These are phyloP conservation scores for Neuroterus valhalla DNA, from an alignment of 1,140 invertebrate genomes.

Conservation along the genomic window DNA sequence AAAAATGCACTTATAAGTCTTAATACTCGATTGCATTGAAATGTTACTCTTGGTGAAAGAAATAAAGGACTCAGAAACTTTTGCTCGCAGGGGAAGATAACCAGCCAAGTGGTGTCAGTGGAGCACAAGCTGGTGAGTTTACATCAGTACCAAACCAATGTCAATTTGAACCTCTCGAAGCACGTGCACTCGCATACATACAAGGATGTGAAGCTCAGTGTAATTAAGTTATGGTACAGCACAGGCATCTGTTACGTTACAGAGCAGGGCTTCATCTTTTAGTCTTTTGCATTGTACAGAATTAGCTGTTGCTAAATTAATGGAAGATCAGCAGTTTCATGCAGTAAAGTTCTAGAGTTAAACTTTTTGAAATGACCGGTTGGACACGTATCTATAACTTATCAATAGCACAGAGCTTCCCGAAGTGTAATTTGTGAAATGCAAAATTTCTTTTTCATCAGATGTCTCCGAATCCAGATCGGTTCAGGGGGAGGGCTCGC, in stretches of 20 bases:
- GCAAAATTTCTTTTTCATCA: conserved; percentile 40
- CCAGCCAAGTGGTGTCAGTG: conserved; percentile 61
- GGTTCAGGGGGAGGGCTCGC: conserved; percentile 61
- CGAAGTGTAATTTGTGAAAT: not conserved
- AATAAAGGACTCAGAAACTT: conserved; percentile 33
- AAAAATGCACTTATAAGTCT: conserved; percentile 34
- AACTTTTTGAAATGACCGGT: not conserved
- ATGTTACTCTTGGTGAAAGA: not conserved
- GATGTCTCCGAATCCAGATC: conserved; percentile 64
- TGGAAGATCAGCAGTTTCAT: conserved; percentile 1
- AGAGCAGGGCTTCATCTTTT: conserved; percentile 68
- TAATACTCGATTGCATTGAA: conserved; percentile 18
- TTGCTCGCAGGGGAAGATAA: conserved; percentile 64
- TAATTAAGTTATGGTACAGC: conserved; percentile 71
- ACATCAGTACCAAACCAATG: conserved; percentile 42
- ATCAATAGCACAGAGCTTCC: no score
- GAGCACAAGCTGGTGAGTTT: conserved; percentile 65
- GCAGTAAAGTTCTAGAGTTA: not conserved
- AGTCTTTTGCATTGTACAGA: conserved; percentile 51
- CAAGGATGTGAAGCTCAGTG: conserved; percentile 51
- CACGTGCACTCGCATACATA: conserved; percentile 58
- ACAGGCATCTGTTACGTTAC: conserved; percentile 68
- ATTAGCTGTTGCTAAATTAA: conserved; percentile 34
- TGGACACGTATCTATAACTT: not conserved
- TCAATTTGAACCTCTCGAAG: conserved; percentile 42